Base-by-base conservation (phyloP, 2,797 vertebrate genomes). In the Peromyscus aztecus region DNA sequence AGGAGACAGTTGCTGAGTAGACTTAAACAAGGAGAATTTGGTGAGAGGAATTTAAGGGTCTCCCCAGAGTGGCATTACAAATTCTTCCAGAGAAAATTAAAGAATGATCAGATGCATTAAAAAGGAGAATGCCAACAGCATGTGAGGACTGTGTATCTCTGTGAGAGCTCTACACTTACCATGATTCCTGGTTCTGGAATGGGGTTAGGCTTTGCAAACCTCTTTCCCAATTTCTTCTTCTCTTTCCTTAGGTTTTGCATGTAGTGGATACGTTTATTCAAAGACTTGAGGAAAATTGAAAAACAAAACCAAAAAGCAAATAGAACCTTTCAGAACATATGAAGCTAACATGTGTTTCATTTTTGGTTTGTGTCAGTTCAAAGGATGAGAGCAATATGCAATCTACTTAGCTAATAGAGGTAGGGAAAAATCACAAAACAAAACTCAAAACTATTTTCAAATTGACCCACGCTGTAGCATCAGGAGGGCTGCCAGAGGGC, bases 161-260 rank as follows among this genome's bases (percentile, higher is more conserved):
- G 0, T 16, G 43, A 63, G 19, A 46, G 14, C 43, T 46, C 16
- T 6, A 0, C 37, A 86, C 96, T 92, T 91, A 97, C 96, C 12
- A 52, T 6, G n/a, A 97, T 40, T 37, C 96, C 97, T 23, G 95
- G 94, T 10, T 97, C 97, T 59, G 96, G 95, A 82, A 82, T 0
- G 3, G 97, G 97, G 0, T 13, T 0, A 73, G 97, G 93, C 4
- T 21, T 97, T 94, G 87, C 0, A 59, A 97, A 97, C 31, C 0
- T 34, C 61, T 96, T 97, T 11, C 0, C 67, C n/a, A 94, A 6
- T 88, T 71, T 97, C 31, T 6, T 97, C 65, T 96, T 97, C 87
- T 96, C 24, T 67, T 93, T 98, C 71, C 6, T 81, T 43, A 97
- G 11, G 43, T 85, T 75, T 90, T 93, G 46, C 95, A 98, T 90